A percentile compares a stretch with the other conserved stretches of the same genome.
Conservation (phyloP, 2,113 vertebrate species). For the Chaenocephalus aceratus region DNA sequence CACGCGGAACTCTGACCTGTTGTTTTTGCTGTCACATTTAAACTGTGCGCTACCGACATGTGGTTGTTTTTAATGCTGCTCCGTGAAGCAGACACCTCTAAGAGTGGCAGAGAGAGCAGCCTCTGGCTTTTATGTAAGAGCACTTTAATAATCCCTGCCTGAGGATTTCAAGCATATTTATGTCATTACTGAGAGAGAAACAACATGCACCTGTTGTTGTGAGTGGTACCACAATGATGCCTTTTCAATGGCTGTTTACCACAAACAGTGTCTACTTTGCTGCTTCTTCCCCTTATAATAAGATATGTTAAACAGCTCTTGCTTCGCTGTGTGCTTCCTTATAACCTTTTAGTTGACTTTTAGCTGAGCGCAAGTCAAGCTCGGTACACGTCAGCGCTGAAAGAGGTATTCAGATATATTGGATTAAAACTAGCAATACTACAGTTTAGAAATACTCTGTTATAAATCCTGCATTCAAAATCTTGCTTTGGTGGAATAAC, state of each 20-base stretch:
- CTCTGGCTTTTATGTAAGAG: conserved; percentile 40
- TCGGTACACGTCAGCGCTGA: background rate
- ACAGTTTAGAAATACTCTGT: background rate
- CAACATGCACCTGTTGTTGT: conserved; percentile 21
- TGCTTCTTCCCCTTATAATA: background rate
- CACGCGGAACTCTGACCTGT: conserved; percentile 59
- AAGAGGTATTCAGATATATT: background rate
- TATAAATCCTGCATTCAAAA: background rate
- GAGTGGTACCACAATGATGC: background rate
- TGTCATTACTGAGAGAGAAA: conserved; percentile 27
- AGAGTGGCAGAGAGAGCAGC: conserved; percentile 26
- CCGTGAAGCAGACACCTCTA: background rate
- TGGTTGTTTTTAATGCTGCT: background rate
- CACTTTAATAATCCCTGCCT: conserved; percentile 37
- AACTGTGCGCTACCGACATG: conserved; percentile 23
- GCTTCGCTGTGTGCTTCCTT: background rate
- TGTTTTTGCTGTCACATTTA: conserved; percentile 45
- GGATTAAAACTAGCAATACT: background rate
- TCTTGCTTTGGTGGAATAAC: background rate
- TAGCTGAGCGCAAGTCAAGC: background rate
- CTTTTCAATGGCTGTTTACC: conserved; percentile 3
- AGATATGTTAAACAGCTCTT: background rate
- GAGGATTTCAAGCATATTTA: conserved; percentile 43
- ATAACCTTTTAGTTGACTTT: background rate
- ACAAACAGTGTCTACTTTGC: background rate